Conservation (phyloP, 2,113 vertebrate species). For the Nibea coibor region DNA sequence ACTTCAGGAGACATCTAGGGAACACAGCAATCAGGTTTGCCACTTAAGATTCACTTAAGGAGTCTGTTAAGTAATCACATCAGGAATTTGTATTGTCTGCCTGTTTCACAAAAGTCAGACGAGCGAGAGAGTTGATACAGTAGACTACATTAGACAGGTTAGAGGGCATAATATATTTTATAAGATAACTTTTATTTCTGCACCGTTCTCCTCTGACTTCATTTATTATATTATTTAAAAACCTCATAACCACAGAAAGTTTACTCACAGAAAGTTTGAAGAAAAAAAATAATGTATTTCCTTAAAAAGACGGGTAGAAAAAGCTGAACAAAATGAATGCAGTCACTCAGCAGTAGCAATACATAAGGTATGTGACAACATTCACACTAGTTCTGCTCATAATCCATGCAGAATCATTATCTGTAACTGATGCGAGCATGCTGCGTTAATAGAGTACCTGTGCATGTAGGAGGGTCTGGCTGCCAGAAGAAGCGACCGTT, state of each 20-base stretch:
- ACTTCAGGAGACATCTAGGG: constrained; percentile 48
- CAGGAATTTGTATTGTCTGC: constrained; percentile 43
- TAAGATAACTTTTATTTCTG: neutral
- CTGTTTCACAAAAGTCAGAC: constrained; percentile 36
- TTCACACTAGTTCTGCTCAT: constrained; percentile 1
- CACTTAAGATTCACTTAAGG: constrained; percentile 67
- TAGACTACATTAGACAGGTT: neutral
- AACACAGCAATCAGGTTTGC: constrained; percentile 51
- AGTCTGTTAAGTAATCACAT: constrained; percentile 63
- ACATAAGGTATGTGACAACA: neutral
- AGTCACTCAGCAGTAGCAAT: neutral
- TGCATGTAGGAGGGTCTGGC: constrained; percentile 94
- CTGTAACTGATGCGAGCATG: neutral
- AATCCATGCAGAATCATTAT: neutral
- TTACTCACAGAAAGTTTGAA: neutral
- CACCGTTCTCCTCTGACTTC: neutral
- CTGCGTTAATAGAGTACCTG: constrained; percentile 80
- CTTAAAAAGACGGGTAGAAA: neutral
- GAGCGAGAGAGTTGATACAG: constrained; percentile 3
- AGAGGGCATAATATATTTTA: neutral
- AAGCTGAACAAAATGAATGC: neutral
- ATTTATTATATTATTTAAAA: neutral
- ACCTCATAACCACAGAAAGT: neutral
- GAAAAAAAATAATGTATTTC: neutral
- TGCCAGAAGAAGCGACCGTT: constrained; percentile 98